Evolutionary conservation across 2,113 vertebrate genomes (phyloP), one percentile per base, ranked within the genome.

Genomic region (Nycticebus coucang): DNA sequence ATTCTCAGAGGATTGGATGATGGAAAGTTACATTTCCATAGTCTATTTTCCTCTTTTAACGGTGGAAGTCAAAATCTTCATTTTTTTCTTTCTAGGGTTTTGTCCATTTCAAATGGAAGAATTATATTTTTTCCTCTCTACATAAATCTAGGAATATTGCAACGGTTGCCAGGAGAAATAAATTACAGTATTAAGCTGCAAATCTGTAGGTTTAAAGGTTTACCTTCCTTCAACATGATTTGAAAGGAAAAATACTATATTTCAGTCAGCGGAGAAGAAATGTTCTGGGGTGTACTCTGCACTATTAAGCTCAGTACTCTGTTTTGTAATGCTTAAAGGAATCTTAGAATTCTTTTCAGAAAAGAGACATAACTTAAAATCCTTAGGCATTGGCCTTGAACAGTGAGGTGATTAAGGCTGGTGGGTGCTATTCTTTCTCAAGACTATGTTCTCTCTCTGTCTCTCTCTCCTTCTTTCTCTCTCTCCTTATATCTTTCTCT

Each of bases 111-210:
- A 95, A 93, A 85, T 78, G 92, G 55, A 90, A 59, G 64, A 83
- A 97, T 95, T 94, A 86, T 90, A 93, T 81, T 91, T 95, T 95
- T 95, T 57, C 83, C 95, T 92, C 24, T 92, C 88, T 95, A 66
- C 75, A 95, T 90, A 95, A 96, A 75, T 92, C 94, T 90, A 92
- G 85, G 50, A 95, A 60, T 50, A 59, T 50, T 94, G 79, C 72
- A 68, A 83, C 55, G 89, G 30, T 94, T 96, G 74, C 92, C 93
- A 96, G 53, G 84, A 97, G 69, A 97, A 97, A 96, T 84, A 96
- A 97, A 97, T 96, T 97, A 94, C 71, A 94, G 57, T 86, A 81
- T 77, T 97, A 97, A 97, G 84, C 84, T 80, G 83, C 50, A 97
- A 86, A 90, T 89, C 86, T 96, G 6, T 75, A 95, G 84, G 60